Conservation (phyloP, 2,888 invertebrate species). For the Rambutsinella grinnellia region DNA sequence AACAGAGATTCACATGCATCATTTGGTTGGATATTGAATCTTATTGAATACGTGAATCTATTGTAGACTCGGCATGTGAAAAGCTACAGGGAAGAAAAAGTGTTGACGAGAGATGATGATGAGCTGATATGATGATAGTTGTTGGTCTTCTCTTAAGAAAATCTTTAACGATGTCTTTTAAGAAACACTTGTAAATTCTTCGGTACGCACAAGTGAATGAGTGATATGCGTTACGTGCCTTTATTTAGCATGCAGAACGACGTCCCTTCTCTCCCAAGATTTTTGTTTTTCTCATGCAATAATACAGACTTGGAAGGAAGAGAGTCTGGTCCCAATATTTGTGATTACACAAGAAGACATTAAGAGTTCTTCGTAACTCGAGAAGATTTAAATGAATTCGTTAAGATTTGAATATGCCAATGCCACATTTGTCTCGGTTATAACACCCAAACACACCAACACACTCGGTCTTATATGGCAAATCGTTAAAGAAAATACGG, state of each 20-base stretch:
- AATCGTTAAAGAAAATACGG: neutral
- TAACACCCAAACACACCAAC: slow-evolving; percentile 10
- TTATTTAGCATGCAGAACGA: neutral
- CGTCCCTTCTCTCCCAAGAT: neutral
- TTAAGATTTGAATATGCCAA: too few relatives aligned
- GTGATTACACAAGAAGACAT: slow-evolving; percentile 9
- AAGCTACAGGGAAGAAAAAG: neutral
- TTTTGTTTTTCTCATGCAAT: slow-evolving; percentile 11
- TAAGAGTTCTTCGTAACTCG: neutral
- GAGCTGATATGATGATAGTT: neutral
- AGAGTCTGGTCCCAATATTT: neutral
- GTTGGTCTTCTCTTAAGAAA: neutral
- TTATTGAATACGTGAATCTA: too few relatives aligned
- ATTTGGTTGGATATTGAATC: neutral
- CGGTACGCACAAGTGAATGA: neutral
- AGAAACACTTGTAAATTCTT: neutral
- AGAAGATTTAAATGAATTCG: neutral
- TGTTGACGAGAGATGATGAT: neutral
- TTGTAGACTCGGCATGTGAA: neutral
- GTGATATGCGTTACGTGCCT: neutral
- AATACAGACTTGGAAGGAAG: neutral
- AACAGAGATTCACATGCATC: slow-evolving; percentile 21
- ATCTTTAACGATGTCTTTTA: neutral
- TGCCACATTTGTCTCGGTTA: neutral
- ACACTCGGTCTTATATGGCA: slow-evolving; percentile 5